Percentiles rank a stretch among this genome's conserved stretches.
These are phyloP conservation scores for Trichomycterus rosablanca DNA, from an alignment of 2,113 vertebrate genomes.

Conservation along the genomic window DNA sequence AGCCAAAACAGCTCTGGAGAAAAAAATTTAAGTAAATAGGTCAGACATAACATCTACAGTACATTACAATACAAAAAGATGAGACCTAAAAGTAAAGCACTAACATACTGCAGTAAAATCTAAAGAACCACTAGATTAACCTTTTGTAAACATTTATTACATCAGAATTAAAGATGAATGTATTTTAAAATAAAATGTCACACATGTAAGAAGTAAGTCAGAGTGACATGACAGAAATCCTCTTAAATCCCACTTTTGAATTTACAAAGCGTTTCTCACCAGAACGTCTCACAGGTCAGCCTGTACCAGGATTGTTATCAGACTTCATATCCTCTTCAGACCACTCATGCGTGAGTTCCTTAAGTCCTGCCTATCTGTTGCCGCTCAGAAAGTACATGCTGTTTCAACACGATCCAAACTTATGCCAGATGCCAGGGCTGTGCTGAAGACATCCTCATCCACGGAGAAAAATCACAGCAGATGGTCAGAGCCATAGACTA, in stretches of 20 bases:
- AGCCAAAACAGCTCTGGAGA: no score
- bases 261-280: background rate
- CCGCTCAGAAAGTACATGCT: constrained; percentile 27
- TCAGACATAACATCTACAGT: no score
- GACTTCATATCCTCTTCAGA: background rate
- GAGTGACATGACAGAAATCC: background rate
- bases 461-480: constrained; percentile 35
- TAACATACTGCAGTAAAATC: no score
- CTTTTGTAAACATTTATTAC: no score
- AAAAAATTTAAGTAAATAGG: no score
- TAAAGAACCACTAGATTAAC: no score
- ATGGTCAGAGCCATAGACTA: constrained; percentile 38
- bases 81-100: no score
- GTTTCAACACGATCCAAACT: constrained; percentile 39
- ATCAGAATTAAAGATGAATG: no score
- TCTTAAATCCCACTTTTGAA: background rate
- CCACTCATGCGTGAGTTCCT: constrained; percentile 1
- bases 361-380: constrained; percentile 29
- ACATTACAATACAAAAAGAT: no score
- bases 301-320: constrained; percentile 3
- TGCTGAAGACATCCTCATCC: constrained; percentile 38
- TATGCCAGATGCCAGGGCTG: constrained; percentile 42
- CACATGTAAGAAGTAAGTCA: no score
- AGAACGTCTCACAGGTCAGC: background rate
- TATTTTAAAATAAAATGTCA: background rate